Evolutionary conservation across 2,113 vertebrate genomes (phyloP).

Genomic region (Tamias sibiricus): DNA sequence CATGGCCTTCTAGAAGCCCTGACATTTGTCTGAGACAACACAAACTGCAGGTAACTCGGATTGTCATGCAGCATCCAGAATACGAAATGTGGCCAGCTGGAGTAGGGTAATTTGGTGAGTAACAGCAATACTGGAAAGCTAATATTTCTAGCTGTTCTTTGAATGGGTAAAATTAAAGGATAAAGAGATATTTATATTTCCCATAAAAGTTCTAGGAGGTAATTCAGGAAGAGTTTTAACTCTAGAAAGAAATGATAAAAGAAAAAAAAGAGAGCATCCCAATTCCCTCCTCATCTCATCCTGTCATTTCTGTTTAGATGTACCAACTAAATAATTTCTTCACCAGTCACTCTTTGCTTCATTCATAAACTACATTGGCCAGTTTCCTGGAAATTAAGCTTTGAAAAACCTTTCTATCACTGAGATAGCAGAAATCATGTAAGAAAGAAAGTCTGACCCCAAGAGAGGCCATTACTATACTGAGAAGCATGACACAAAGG

Average conservation of each 20-base stretch:
- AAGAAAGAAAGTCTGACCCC: not conserved
- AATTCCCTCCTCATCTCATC: not conserved
- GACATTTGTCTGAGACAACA: not conserved
- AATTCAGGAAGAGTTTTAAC: constrained; percentile 31
- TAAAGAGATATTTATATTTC: not conserved
- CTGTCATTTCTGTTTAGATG: not conserved
- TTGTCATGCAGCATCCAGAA: not conserved
- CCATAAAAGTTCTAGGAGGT: not conserved
- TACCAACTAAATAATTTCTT: not conserved
- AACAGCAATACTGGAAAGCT: not conserved
- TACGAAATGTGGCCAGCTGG: not conserved
- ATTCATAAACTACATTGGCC: not conserved
- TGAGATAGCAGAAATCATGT: not conserved
- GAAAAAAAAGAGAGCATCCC: not conserved
- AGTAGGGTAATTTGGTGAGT: not conserved
- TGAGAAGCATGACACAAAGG: not conserved
- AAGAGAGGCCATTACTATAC: not conserved
- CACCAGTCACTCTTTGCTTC: not conserved
- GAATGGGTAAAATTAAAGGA: not conserved
- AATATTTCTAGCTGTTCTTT: not conserved
- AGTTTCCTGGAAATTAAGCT: not conserved
- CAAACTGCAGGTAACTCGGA: not conserved
- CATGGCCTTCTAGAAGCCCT: not conserved
- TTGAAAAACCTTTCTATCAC: not conserved
- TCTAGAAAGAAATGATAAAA: not conserved